Evolutionary conservation across 2,888 invertebrate species (phyloP), one percentile per base, ranked within the genome.

Genomic region (Thera britannica): DNA sequence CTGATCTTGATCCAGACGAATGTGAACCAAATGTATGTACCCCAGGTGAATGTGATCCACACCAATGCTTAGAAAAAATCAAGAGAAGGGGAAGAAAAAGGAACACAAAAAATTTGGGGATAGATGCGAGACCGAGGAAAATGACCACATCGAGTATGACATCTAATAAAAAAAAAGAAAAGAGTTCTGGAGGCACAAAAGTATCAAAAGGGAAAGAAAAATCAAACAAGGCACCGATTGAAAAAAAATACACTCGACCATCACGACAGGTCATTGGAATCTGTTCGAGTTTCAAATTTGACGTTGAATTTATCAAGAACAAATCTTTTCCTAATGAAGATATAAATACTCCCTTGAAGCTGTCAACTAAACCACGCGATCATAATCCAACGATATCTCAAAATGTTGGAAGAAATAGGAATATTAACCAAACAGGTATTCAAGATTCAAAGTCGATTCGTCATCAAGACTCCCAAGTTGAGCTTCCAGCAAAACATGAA

Each of bases 281-380:
- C 52, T 78, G 82, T 11, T 84, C 84, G 7, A 76, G 52, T 63
- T 80, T 81, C 62, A 82, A 76, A 72, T 82, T 83, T 61, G 67
- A 80, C 68, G 71, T 82, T 34, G 78, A 83, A 72, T 82, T 83
- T 77, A 79, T 70, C 44, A 84, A 84, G 75, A 65, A 67, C 6
- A 63, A 68, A 56, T 63, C 71, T 11, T 51, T 12, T 9, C 58
- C 57, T 23, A 63, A 55, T 49, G 52, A 36, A 8, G 61, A 23
- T 23, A 60, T 7, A 54, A 55, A 49, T 41, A n/a, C 36, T 6
- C 35, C 56, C 36, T 38, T 11, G 38, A 23, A 8, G 8, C 36
- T 48, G 9, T 52, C 48, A 9, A 62, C 51, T 58, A 59, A 62
- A 59, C 11, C 46, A 34, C 34, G 11, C 23, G n/a, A 48, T 8